Percentiles rank a stretch among this genome's conserved stretches.
phyloP scores from a whole-genome alignment of 1,140 invertebrate species.

The Pseudomyrmex pallidus region DNA sequence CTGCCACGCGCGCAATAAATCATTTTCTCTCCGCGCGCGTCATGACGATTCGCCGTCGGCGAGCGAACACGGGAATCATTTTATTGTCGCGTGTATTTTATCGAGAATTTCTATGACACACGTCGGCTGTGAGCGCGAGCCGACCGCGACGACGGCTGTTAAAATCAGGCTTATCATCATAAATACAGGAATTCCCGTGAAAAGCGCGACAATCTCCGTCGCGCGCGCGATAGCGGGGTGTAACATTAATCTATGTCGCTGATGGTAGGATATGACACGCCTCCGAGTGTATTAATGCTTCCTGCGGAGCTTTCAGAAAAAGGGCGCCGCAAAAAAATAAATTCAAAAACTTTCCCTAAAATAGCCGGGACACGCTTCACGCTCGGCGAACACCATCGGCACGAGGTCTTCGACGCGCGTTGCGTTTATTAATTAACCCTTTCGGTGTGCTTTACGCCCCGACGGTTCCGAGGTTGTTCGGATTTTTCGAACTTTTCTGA shows the following conservation, averaged over 20 bases:
- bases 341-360: constrained; percentile 45
- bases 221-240: neutral
- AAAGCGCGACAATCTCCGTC: constrained; percentile 51
- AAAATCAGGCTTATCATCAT: constrained; percentile 56
- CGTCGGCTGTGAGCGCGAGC: neutral
- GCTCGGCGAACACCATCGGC: constrained; percentile 20
- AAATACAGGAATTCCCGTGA: constrained; percentile 56
- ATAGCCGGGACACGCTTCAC: constrained; percentile 46
- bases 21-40: constrained; percentile 22
- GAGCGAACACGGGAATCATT: constrained; percentile 51
- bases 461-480: constrained; percentile 38
- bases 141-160: constrained; percentile 34
- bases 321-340: neutral
- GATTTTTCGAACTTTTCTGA: constrained; percentile 60
- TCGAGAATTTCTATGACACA: constrained; percentile 35
- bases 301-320: constrained; percentile 15
- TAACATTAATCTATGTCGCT: constrained; percentile 58
- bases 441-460: constrained; percentile 48
- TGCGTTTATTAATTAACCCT: constrained; percentile 61
- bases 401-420: constrained; percentile 33
- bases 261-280: constrained; percentile 60
- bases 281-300: constrained; percentile 55
- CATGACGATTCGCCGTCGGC: constrained; percentile 33
- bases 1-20: constrained; percentile 38
- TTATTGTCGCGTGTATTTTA: constrained; percentile 56